A percentile compares a stretch with the other conserved stretches of the same genome.
Conservation (phyloP, 2,797 vertebrate genomes). For the Rhincodon typus region DNA sequence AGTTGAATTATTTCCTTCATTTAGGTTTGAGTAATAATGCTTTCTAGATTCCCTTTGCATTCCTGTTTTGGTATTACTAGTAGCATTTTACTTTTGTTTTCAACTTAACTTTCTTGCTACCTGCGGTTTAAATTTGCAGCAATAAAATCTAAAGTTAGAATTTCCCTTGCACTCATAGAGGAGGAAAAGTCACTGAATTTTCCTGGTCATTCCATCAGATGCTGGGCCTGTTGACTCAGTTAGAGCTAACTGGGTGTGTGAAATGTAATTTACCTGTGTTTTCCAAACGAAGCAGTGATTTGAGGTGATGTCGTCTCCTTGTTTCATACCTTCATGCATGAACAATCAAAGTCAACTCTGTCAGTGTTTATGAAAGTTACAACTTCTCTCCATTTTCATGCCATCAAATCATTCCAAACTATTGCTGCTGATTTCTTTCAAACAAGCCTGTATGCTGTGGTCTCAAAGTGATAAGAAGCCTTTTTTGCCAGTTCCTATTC, state of each 20-base stretch:
- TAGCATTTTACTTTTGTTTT: background rate
- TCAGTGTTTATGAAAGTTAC: too few species aligned
- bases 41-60: background rate
- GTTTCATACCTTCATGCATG: too few species aligned
- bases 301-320: too few species aligned
- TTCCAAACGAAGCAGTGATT: too few species aligned
- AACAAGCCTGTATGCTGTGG: background rate
- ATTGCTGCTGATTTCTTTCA: background rate
- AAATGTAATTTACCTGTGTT: too few species aligned
- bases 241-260: too few species aligned
- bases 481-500: background rate
- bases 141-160: background rate
- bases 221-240: too few species aligned
- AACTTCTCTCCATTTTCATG: too few species aligned
- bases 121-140: background rate
- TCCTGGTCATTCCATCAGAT: too few species aligned
- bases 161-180: background rate
- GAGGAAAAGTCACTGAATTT: background rate
- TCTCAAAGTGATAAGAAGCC: background rate
- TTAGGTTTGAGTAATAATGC: background rate
- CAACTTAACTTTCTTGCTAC: background rate
- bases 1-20: background rate
- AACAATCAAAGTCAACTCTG: too few species aligned
- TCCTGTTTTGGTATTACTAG: background rate
- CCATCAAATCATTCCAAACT: background rate